A percentile compares a stretch with the other conserved stretches of the same genome.
Evolutionary conservation across 2,888 invertebrate species (phyloP).

Genomic region (Lasioglossum morio): DNA sequence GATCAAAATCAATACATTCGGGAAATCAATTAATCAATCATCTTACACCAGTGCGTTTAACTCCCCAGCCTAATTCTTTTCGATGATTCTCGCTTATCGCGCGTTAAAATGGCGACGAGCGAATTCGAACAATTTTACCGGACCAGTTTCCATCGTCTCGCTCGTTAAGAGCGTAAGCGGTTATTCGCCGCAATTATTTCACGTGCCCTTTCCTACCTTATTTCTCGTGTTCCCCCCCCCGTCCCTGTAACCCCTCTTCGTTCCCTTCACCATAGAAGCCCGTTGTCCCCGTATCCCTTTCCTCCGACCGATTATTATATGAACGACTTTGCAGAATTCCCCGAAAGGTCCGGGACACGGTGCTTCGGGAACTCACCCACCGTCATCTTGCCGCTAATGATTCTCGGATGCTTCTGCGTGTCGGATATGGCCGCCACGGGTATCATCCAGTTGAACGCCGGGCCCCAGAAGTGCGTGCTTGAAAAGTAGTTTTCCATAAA

Average conservation of each 20-base stretch:
- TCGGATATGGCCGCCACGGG: conserved; percentile 98
- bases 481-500: conserved; percentile 62
- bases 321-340: conserved; percentile 62
- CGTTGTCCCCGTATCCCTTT: conserved; percentile 24
- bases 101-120: background rate
- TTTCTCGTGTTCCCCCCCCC: background rate
- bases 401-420: conserved; percentile 93
- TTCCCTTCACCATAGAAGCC: background rate
- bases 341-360: conserved; percentile 57
- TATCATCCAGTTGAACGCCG: conserved; percentile 99
- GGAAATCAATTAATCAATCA: background rate
- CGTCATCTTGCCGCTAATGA: conserved; percentile 98
- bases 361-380: conserved; percentile 87
- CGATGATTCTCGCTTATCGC: background rate
- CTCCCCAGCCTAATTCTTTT: background rate
- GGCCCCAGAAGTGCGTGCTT: conserved; percentile 99
- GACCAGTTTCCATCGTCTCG: conserved; percentile 42
- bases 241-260: background rate
- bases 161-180: conserved; percentile 68
- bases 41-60: no score
- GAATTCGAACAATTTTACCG: conserved; percentile 12
- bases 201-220: conserved; percentile 40
- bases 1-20: background rate
- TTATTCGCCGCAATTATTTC: conserved; percentile 68
- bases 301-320: conserved; percentile 65